Conservation (phyloP, 1,140 invertebrate species). For the Zaprionus camerounensis region DNA sequence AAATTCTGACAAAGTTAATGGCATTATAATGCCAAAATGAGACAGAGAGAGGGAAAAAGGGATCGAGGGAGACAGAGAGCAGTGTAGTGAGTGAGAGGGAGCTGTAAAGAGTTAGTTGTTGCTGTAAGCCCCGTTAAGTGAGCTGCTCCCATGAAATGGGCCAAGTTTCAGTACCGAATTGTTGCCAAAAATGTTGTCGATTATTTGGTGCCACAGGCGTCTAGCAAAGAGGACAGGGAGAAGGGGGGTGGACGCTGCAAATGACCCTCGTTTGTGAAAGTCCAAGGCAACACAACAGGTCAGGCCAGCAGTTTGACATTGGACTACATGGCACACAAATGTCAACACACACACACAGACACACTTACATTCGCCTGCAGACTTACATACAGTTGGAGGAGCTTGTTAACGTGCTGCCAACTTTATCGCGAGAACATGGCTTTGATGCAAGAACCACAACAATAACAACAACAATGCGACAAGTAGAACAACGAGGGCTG, state of each 20-base stretch:
- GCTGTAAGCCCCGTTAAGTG: constrained; percentile 26
- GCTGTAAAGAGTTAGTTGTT: constrained; percentile 4
- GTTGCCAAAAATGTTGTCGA: constrained; percentile 42
- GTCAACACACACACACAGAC: constrained; percentile 38
- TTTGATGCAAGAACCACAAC: constrained; percentile 40
- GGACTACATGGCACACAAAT: constrained; percentile 52
- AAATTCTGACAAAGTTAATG: constrained; percentile 81
- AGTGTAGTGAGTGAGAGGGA: neutral
- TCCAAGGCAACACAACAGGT: constrained; percentile 36
- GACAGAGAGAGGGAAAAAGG: neutral
- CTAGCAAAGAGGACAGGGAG: too few species aligned
- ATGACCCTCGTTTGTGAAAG: constrained; percentile 60
- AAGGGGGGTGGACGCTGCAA: constrained; percentile 22
- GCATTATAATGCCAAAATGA: constrained; percentile 77
- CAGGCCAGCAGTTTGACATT: constrained; percentile 50
- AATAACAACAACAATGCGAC: constrained; percentile 38
- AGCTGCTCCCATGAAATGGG: constrained; percentile 31
- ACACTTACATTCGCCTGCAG: constrained; percentile 3
- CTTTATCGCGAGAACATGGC: constrained; percentile 65
- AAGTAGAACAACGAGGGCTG: constrained; percentile 16
- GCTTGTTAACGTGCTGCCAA: constrained; percentile 50
- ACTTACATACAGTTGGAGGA: neutral
- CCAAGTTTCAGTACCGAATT: constrained; percentile 30
- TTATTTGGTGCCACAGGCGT: constrained; percentile 20
- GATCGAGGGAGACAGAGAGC: neutral